Evolutionary conservation across 2,113 vertebrate species (phyloP).

Genomic region (Nesogale talazaci): DNA sequence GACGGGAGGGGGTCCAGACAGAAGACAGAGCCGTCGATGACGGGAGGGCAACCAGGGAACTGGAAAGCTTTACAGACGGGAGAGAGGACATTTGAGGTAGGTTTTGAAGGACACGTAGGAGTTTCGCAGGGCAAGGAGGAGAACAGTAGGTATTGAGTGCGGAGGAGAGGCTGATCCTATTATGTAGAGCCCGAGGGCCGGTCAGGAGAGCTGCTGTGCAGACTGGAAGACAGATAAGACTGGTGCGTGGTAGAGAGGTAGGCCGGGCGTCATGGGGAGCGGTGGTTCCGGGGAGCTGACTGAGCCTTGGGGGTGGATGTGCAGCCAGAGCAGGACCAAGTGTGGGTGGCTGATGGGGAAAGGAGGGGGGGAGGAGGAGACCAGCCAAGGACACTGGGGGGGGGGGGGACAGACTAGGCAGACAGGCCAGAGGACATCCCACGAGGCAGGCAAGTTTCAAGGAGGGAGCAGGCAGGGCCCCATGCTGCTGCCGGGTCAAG

Average conservation of each 20-base stretch:
- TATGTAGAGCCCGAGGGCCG: background rate
- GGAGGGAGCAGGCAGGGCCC: background rate
- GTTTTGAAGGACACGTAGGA: conserved; percentile 44
- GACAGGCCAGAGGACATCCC: background rate
- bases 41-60: background rate
- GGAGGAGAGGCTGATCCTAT: background rate
- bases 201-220: background rate
- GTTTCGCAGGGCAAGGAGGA: conserved; percentile 11
- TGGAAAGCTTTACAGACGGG: too few relatives aligned
- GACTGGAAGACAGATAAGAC: too few relatives aligned
- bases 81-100: background rate
- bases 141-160: background rate
- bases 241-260: too few relatives aligned
- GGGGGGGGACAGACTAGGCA: background rate
- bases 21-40: background rate
- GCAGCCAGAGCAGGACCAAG: background rate
- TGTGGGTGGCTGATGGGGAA: background rate
- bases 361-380: background rate
- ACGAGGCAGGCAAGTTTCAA: background rate
- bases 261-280: background rate
- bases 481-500: background rate
- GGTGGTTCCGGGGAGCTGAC: background rate
- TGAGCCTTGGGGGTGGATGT: background rate
- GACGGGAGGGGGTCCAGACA: background rate
- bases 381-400: background rate